Evolutionary conservation across 2,113 vertebrate species (phyloP).

Genomic region (Xyrauchen texanus): DNA sequence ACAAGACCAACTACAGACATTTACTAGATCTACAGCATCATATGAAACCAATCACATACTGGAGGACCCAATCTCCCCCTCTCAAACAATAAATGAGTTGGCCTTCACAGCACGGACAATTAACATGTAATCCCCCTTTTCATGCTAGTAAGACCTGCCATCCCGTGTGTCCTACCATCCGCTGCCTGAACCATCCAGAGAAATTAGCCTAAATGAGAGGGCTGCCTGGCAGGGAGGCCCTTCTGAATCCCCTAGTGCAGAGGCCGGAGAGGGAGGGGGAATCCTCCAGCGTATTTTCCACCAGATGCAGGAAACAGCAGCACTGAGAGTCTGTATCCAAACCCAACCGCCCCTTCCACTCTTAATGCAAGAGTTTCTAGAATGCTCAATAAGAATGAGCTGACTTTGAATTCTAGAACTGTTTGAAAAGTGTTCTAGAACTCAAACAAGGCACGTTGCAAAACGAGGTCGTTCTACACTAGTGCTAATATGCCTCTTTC

Average conservation of each 20-base stretch:
- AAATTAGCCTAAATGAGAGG: conserved; percentile 14
- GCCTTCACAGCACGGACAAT: conserved; percentile 32
- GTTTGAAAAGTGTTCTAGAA: too few species aligned
- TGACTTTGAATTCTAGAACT: not conserved
- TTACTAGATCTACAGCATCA: conserved; percentile 32
- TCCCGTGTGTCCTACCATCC: conserved; percentile 21
- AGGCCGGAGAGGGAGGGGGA: not conserved
- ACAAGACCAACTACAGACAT: conserved; percentile 33
- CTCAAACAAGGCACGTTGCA: too few species aligned
- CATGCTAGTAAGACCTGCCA: conserved; percentile 14
- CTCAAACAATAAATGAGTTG: conserved; percentile 20
- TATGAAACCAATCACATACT: conserved; percentile 29
- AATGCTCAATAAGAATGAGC: too few species aligned
- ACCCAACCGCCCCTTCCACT: not conserved
- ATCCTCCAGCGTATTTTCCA: not conserved
- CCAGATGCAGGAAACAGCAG: not conserved
- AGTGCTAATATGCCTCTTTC: not conserved
- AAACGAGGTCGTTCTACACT: too few species aligned
- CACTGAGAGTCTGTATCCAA: not conserved
- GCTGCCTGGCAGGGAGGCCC: not conserved
- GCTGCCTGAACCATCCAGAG: conserved; percentile 17
- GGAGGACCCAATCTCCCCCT: conserved; percentile 19
- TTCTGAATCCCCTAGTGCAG: not conserved
- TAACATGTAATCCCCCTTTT: conserved; percentile 42
- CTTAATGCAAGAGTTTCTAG: too few species aligned